These are phyloP conservation scores for Eucidaris tribuloides DNA, from an alignment of 35 echinoderm and acorn worm genomes.

Conservation along the genomic window DNA sequence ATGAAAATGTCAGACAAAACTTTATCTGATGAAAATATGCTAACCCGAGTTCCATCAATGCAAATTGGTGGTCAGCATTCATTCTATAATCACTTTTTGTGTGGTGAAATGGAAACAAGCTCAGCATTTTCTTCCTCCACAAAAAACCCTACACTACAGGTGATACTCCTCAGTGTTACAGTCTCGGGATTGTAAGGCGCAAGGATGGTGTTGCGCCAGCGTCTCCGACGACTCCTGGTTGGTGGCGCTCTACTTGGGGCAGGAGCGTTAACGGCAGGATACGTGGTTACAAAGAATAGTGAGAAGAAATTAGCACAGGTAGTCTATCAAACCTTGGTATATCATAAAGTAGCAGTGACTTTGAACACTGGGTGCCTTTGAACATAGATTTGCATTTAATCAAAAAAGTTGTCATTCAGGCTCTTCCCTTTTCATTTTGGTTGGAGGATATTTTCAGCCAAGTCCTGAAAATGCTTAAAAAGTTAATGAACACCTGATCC, in stretches of 20 bases:
- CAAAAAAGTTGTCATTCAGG: neutral
- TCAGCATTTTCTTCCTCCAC: no score
- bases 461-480: neutral
- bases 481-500: neutral
- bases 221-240: slow-evolving; percentile 29
- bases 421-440: neutral
- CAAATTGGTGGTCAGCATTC: no score
- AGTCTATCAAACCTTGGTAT: neutral
- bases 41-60: no score
- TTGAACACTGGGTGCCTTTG: neutral
- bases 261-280: slow-evolving; percentile 55
- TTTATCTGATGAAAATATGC: no score
- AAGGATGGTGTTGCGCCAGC: slow-evolving; percentile 37
- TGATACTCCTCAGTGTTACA: no score
- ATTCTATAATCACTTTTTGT: no score
- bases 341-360: neutral
- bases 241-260: slow-evolving; percentile 53
- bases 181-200: no score
- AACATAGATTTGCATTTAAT: neutral
- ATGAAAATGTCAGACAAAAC: no score
- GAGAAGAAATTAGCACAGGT: slow-evolving; percentile 58
- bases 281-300: slow-evolving; percentile 38
- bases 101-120: no score
- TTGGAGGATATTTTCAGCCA: neutral
- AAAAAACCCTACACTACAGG: no score